Evolutionary conservation across 92 coral and sea anemone genomes (phyloP), one percentile per base, ranked within the genome.

Genomic region (Paragorgia papillata): DNA sequence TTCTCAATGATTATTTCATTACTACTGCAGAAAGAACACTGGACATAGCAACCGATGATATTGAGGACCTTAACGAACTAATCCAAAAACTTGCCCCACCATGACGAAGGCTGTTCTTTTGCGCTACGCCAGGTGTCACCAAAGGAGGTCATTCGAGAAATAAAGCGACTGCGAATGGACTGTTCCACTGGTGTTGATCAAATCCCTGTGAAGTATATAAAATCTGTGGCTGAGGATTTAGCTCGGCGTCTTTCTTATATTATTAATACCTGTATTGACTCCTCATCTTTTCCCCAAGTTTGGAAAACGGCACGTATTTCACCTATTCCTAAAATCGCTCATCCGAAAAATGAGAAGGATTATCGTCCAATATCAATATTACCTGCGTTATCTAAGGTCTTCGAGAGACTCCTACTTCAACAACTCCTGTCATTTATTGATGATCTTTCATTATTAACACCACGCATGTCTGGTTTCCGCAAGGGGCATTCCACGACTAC

Each of bases 401-500:
- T 75, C 48, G 81, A 75, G 26, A 49, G 57, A 54, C 26, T 75
- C 29, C 69, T 75, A 48, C 55, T 22, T 40, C 57, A 75, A 35
- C 81, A 75, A 34, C 26, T 59, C 33, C 46, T 59, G 57, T 67
- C 57, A 33, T 76, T 43, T 37, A 75, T 75, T 76, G 81, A 61
- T 43, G 55, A 76, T 28, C 28, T 31, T 54, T 30, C 44, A 43
- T 57, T 76, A 41, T 43, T 76, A 15, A 71, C 58, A 14, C 71
- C 81, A 55, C 64, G 59, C 58, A 75, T 75, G 69, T 75, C 81
- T 75, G 81, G 81, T 41, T 75, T 75, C 54, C 49, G 81, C 57
- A 75, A 75, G 59, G 39, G 57, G 4, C 44, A 63, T 30, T 63
- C 79, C 63, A 64, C 70, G 50, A 63, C 46, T 21, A 63, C 50